These are phyloP conservation scores for Hirtodrosophila trivittata DNA, from an alignment of 2,888 invertebrate genomes.

Conservation along the genomic window DNA sequence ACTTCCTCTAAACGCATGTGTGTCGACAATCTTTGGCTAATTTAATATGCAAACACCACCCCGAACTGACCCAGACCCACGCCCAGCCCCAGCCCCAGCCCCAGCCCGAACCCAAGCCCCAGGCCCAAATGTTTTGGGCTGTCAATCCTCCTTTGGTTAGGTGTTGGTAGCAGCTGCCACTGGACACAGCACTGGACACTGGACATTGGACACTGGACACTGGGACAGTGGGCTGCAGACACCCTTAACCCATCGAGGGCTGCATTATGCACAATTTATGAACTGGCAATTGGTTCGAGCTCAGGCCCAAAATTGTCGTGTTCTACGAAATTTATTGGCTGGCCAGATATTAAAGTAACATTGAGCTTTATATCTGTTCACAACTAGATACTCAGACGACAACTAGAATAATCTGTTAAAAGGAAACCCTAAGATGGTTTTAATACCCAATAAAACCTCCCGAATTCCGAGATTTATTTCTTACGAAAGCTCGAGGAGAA, in stretches of 20 bases:
- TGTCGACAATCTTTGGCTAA: constrained; percentile 59
- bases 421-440: not conserved
- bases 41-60: constrained; percentile 52
- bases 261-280: constrained; percentile 55
- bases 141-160: constrained; percentile 43
- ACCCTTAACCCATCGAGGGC: not conserved
- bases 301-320: constrained; percentile 25
- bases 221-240: too few species aligned
- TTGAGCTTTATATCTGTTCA: too few species aligned
- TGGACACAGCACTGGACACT: constrained; percentile 4
- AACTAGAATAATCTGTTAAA: too few species aligned
- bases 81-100: constrained; percentile 9
- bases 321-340: constrained; percentile 26
- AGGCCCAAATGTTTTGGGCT: constrained; percentile 23
- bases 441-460: too few species aligned
- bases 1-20: constrained; percentile 32
- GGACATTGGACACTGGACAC: not conserved
- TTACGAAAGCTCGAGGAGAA: too few species aligned
- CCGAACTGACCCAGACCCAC: not conserved
- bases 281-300: constrained; percentile 50
- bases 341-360: constrained; percentile 21
- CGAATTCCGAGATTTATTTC: too few species aligned
- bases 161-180: constrained; percentile 53
- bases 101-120: not conserved
- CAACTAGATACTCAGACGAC: too few species aligned